phyloP scores from a whole-genome alignment of 2,797 vertebrate species.

The Amblyraja radiata region DNA sequence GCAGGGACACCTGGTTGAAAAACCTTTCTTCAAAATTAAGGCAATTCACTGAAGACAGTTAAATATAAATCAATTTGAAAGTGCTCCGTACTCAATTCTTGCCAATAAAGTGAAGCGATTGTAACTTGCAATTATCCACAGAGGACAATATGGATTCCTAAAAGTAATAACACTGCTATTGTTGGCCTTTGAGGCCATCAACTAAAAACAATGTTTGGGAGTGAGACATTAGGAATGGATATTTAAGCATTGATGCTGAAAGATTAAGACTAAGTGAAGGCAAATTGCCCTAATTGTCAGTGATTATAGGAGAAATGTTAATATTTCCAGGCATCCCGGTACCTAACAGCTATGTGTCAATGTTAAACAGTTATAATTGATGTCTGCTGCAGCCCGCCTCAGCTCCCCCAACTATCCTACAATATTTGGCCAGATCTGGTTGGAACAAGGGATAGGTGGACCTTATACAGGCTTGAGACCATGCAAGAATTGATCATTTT shows the following conservation, averaged over 20 bases:
- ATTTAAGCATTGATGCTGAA: conserved; percentile 40
- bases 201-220: conserved; percentile 49
- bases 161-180: conserved; percentile 52
- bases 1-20: neutral
- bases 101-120: conserved; percentile 54
- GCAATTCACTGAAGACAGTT: conserved; percentile 42
- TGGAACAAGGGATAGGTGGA: neutral
- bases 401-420: neutral
- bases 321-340: conserved; percentile 46
- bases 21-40: neutral
- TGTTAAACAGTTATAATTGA: neutral
- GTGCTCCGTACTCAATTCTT: conserved; percentile 48
- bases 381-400: no score
- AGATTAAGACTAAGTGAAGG: conserved; percentile 49
- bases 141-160: conserved; percentile 48
- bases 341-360: neutral
- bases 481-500: no score
- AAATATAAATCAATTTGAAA: conserved; percentile 58
- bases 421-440: neutral
- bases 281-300: conserved; percentile 51
- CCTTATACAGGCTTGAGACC: neutral
- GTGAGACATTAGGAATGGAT: conserved; percentile 38
- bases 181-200: conserved; percentile 49
- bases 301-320: conserved; percentile 51
- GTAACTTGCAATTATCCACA: conserved; percentile 51